Conservation (phyloP, 2,797 vertebrate genomes). For the Sebastes elongatus region DNA sequence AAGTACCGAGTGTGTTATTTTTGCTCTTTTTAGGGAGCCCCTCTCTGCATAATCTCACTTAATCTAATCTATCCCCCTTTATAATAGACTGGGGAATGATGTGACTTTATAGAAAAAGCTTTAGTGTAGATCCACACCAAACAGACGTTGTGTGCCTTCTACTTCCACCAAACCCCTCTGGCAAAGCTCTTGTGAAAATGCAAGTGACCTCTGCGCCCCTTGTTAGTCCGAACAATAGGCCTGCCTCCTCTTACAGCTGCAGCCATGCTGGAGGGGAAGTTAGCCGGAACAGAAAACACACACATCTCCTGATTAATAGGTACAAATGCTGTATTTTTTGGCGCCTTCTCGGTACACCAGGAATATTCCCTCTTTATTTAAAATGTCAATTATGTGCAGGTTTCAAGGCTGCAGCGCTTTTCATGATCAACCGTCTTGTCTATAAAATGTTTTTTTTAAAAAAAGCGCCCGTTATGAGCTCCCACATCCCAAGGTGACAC, state of each 20-base stretch:
- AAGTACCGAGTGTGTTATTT: constrained; percentile 79
- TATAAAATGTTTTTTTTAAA: background rate
- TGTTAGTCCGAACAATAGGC: constrained; percentile 75
- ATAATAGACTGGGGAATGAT: constrained; percentile 77
- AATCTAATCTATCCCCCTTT: constrained; percentile 82
- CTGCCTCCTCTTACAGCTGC: constrained; percentile 72
- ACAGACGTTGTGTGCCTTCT: constrained; percentile 58
- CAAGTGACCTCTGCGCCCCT: constrained; percentile 76
- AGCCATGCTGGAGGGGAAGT: constrained; percentile 69
- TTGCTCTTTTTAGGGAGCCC: constrained; percentile 79
- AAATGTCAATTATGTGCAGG: constrained; percentile 4
- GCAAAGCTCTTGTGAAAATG: constrained; percentile 80
- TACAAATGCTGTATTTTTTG: constrained; percentile 50
- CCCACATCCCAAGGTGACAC: background rate
- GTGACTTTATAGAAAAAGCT: constrained; percentile 77
- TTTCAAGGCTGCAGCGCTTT: background rate
- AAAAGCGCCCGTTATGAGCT: background rate
- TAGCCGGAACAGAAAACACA: constrained; percentile 63
- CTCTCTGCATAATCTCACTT: constrained; percentile 82
- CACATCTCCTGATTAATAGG: constrained; percentile 59
- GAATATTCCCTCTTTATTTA: constrained; percentile 19
- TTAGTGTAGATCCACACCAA: constrained; percentile 76
- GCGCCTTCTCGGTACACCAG: constrained; percentile 2
- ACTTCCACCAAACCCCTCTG: constrained; percentile 66
- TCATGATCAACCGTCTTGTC: background rate